These are phyloP conservation scores for Sanderia malayensis DNA, from an alignment of 30 jellyfish, hydroid and myxozoan genomes.

Conservation along the genomic window DNA sequence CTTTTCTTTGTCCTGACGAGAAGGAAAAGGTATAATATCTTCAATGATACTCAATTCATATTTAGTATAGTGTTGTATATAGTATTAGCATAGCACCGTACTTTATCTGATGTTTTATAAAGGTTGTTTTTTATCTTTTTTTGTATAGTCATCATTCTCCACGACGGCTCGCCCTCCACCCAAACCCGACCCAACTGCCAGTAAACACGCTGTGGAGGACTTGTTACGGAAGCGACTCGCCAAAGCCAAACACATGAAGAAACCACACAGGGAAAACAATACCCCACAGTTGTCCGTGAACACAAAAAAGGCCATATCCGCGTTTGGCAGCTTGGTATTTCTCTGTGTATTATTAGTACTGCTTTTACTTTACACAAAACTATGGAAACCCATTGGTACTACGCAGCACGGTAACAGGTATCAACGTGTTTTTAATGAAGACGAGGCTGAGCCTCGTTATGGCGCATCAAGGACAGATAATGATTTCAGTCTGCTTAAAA, in stretches of 20 bases:
- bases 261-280: conserved; percentile 6
- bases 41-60: no score
- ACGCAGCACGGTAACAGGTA: neutral
- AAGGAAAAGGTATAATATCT: conserved; percentile 61
- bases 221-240: conserved; percentile 53
- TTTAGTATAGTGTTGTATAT: neutral
- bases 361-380: conserved; percentile 56
- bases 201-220: conserved; percentile 49
- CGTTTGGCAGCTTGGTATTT: conserved; percentile 69
- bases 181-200: neutral
- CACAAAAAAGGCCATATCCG: conserved; percentile 65
- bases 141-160: conserved; percentile 30
- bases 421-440: neutral
- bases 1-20: conserved; percentile 74
- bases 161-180: conserved; percentile 10
- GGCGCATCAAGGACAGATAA: neutral
- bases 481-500: conserved; percentile 68
- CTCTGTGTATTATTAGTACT: conserved; percentile 43
- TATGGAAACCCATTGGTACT: conserved; percentile 51
- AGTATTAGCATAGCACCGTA: neutral
- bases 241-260: conserved; percentile 31
- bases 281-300: conserved; percentile 31
- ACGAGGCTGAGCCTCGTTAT: neutral
- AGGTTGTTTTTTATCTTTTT: neutral
- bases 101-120: neutral